Evolutionary conservation across 2,113 vertebrate species (phyloP).

Genomic region (Pantherophis guttatus): DNA sequence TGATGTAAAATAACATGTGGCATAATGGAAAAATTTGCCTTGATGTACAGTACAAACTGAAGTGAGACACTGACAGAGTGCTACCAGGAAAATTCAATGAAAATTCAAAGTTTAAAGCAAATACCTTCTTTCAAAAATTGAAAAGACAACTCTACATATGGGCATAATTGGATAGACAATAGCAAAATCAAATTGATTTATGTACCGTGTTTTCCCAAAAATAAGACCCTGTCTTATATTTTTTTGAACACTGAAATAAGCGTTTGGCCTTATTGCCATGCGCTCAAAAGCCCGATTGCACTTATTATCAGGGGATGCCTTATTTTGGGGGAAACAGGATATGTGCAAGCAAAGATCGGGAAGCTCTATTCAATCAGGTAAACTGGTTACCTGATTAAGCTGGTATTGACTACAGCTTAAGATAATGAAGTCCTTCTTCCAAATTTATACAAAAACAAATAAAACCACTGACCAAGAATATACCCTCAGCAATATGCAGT

Average conservation of each 20-base stretch:
- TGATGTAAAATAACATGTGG: neutral
- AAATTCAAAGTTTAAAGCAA: neutral
- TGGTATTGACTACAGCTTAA: neutral
- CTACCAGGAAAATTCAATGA: neutral
- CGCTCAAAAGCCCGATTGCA: too few relatives aligned
- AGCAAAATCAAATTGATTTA: neutral
- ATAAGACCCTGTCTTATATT: too few relatives aligned
- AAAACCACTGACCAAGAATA: neutral
- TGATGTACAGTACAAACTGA: neutral
- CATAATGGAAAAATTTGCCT: neutral
- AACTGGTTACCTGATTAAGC: neutral
- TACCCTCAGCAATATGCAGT: neutral
- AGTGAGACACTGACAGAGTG: neutral
- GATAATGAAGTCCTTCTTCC: neutral
- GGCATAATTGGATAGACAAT: neutral
- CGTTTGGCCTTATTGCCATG: too few relatives aligned
- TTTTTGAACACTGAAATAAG: too few relatives aligned
- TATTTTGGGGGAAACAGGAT: too few relatives aligned
- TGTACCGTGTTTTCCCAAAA: neutral
- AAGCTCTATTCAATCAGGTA: neutral
- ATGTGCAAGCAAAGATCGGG: neutral
- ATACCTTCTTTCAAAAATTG: neutral
- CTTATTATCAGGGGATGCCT: too few relatives aligned
- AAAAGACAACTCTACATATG: neutral
- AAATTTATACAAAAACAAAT: neutral